Conservation (phyloP, 2,888 invertebrate genomes). For the Acleris holmiana region DNA sequence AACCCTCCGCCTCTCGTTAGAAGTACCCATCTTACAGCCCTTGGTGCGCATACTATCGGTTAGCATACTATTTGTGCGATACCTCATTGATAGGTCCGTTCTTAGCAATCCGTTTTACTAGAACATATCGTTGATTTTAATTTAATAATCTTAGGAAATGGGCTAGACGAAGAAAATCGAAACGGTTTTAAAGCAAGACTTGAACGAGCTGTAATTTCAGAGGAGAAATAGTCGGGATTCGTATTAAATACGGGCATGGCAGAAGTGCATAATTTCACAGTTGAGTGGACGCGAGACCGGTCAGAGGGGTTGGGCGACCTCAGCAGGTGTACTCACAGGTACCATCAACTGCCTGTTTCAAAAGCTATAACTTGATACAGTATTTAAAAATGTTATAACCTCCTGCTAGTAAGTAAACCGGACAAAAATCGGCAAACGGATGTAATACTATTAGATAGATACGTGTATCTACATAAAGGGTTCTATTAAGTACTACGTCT, state of each 20-base stretch:
- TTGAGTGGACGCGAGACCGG: slow-evolving; percentile 70
- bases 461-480: too few species aligned
- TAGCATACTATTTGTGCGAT: slow-evolving; percentile 15
- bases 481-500: too few species aligned
- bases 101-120: slow-evolving; percentile 14
- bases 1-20: too few species aligned
- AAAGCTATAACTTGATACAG: background rate
- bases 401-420: too few species aligned
- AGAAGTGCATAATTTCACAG: slow-evolving; percentile 80
- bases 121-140: slow-evolving; percentile 6
- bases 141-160: slow-evolving; percentile 7
- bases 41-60: too few species aligned
- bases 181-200: background rate
- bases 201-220: background rate
- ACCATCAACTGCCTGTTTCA: slow-evolving; percentile 8
- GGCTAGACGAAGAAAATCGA: background rate
- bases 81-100: background rate
- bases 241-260: slow-evolving; percentile 45
- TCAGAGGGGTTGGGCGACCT: slow-evolving; percentile 66
- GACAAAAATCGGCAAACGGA: too few species aligned
- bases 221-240: slow-evolving; percentile 17
- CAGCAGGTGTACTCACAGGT: slow-evolving; percentile 66
- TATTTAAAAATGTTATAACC: too few species aligned
- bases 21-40: too few species aligned
- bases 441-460: too few species aligned